Base-by-base conservation (phyloP, 92 coral and sea anemone genomes). In the Epizoanthus stellaris region DNA sequence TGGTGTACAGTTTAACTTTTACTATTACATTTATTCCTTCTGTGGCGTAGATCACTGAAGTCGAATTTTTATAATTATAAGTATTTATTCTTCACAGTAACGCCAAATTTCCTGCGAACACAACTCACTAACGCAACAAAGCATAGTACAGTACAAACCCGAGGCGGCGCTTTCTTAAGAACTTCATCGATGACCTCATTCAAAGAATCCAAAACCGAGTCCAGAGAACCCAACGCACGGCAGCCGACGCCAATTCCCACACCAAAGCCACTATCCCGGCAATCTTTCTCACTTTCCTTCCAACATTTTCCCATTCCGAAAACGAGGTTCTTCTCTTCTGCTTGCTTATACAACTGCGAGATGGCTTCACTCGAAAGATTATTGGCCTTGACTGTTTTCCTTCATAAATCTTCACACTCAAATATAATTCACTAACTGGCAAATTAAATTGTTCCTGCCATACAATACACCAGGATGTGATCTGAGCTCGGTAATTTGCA, bases 141-240 rank as follows among this genome's bases (percentile, higher is more conserved):
- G 10, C 64, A 52, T 13, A 15, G 39, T 5, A 34, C 16, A n/a
- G 11, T 85, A 94, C 98, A n/a, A 82, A 94, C 98, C 95, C 98
- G 68, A 1, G 98, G 91, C 14, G 82, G 42, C 11, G 95, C 89
- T 34, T 72, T 92, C 40, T 34, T 82, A 9, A 94, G 82, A 3
- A 92, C 92, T 56, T 92, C 95, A 25, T 86, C 86, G 13, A 94
- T 94, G 8, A 83, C 95, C 76, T 92, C 89, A 40, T 90, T 87
- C 56, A 94, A 68, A 54, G 95, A 92, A 81, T 94, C 93, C 9
- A 94, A 82, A 81, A 94, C 68, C 12, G 83, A 73, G 3, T 87
- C 88, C 67, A 94, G 71, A 71, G 93, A 82, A 4, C 69, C 82
- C 72, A 89, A 86, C 36, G 87, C 90, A 14, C 76, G 30, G 68